These are phyloP conservation scores for Malacoctenus gilli DNA, from an alignment of 2,797 vertebrate species.

Conservation along the genomic window DNA sequence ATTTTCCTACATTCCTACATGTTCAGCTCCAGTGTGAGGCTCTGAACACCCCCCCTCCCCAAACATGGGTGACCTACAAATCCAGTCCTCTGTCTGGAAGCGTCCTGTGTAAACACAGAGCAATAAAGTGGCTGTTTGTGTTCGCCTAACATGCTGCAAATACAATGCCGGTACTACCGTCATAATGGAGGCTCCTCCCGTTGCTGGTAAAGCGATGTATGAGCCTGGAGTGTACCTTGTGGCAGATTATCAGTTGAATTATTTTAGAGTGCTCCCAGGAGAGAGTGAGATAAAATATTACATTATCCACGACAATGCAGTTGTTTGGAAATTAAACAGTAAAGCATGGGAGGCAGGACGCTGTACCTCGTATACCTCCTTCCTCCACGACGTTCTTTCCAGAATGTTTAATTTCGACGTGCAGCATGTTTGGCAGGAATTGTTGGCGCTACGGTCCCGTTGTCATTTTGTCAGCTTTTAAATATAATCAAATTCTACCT, in stretches of 20 bases:
- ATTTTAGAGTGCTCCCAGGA: slow-evolving; percentile 51
- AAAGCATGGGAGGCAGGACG: slow-evolving; percentile 32
- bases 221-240: slow-evolving; percentile 37
- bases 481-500: slow-evolving; percentile 70
- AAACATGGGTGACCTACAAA: slow-evolving; percentile 47
- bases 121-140: slow-evolving; percentile 8
- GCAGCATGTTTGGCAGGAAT: slow-evolving; percentile 39
- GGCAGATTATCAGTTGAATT: slow-evolving; percentile 60
- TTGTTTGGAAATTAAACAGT: slow-evolving; percentile 48
- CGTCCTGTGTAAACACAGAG: slow-evolving; percentile 21
- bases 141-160: slow-evolving; percentile 26
- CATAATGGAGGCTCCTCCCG: slow-evolving; percentile 20
- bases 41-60: slow-evolving; percentile 19
- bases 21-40: slow-evolving; percentile 23
- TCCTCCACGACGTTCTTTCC: slow-evolving; percentile 30
- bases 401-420: slow-evolving; percentile 42
- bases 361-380: slow-evolving; percentile 26
- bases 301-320: slow-evolving; percentile 52
- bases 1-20: slow-evolving; percentile 13
- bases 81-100: slow-evolving; percentile 21
- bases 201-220: slow-evolving; percentile 30
- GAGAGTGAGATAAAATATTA: slow-evolving; percentile 59
- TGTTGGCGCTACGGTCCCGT: slow-evolving; percentile 58
- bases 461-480: slow-evolving; percentile 59
- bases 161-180: slow-evolving; percentile 16